Evolutionary conservation across 2,797 vertebrate genomes (phyloP).

Genomic region (Chrosomus eos): DNA sequence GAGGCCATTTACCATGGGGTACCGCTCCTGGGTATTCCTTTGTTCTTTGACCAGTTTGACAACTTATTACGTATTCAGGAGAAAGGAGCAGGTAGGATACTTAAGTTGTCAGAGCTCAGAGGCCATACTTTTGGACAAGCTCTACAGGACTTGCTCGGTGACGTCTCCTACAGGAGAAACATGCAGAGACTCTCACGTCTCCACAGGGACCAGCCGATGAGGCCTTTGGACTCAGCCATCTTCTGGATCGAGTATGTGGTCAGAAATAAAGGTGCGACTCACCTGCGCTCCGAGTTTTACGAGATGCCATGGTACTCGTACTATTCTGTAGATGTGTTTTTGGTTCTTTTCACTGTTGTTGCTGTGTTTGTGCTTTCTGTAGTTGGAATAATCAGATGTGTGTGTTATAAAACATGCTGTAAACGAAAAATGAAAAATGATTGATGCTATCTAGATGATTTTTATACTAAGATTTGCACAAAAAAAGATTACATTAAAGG

Average conservation of each 20-base stretch:
- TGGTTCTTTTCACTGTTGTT: conserved; percentile 26
- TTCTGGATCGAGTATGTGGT: conserved; percentile 80
- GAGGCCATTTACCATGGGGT: conserved; percentile 77
- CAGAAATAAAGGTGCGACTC: conserved; percentile 73
- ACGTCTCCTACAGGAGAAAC: conserved; percentile 68
- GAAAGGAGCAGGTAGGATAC: conserved; percentile 69
- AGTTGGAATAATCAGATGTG: conserved; percentile 24
- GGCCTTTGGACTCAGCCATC: conserved; percentile 68
- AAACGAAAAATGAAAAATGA: conserved; percentile 42
- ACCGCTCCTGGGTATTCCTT: conserved; percentile 74
- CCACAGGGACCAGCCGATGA: conserved; percentile 71
- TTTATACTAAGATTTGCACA: neutral
- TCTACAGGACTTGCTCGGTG: conserved; percentile 62
- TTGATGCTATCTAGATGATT: conserved; percentile 4
- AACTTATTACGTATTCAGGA: conserved; percentile 73
- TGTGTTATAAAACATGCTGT: conserved; percentile 40
- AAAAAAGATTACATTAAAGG: neutral
- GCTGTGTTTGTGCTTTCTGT: conserved; percentile 4
- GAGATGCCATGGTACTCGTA: conserved; percentile 76
- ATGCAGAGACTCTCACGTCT: conserved; percentile 71
- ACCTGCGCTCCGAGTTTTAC: conserved; percentile 72
- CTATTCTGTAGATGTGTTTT: conserved; percentile 68
- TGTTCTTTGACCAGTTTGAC: conserved; percentile 79
- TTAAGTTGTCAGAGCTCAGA: conserved; percentile 62
- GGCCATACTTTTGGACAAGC: conserved; percentile 61